Base-by-base conservation (phyloP, 2,797 vertebrate species). In the Gambelia wislizenii region DNA sequence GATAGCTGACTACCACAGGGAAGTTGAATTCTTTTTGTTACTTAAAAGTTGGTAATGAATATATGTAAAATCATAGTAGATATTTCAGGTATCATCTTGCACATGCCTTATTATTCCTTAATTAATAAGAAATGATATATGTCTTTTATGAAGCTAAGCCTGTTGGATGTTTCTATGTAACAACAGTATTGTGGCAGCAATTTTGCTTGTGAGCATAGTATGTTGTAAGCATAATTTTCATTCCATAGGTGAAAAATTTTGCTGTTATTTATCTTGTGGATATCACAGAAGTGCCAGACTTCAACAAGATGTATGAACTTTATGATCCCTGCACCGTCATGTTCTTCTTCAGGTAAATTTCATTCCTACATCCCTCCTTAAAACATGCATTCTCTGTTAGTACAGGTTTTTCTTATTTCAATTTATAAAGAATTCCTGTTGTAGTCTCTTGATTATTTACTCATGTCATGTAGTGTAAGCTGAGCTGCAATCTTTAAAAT, bases 291-390 rank as follows among this genome's bases (percentile, higher is more conserved):
- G 99, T 99, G 70, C 99, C 99, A 3, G 99, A 99, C 96, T 99
- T 99, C 97, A 99, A 99, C 97, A 99, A 99, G 96, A 99, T 99
- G 99, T 99, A 99, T 0, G 99, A 99, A 94, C 95, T 99, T 87
- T 99, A 99, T 0, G 99, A 99, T 92, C 99, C 99, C 1, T 99
- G 99, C 89, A 99, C 99, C 0, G 98, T 99, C 94, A 99, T 99
- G 99, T 99, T 99, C 97, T 99, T 99, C 92, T 99, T 99, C 97
- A 99, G 99, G 99, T 99, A 92, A 30, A 67, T 90, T n/a, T 20
- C 88, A 44, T 44, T 79, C 92, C 67, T 82, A 44, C 25, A 52
- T 36, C 70, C 14, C 69, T 88, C 52, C 1, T 81, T n/a, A 75
- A 3, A 4, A 74, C 30, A 16, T 74, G 4, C 86, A 4, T 78